Evolutionary conservation across 2,888 invertebrate genomes (phyloP), one percentile per base, ranked within the genome.

Genomic region (Yponomeuta malinellus): DNA sequence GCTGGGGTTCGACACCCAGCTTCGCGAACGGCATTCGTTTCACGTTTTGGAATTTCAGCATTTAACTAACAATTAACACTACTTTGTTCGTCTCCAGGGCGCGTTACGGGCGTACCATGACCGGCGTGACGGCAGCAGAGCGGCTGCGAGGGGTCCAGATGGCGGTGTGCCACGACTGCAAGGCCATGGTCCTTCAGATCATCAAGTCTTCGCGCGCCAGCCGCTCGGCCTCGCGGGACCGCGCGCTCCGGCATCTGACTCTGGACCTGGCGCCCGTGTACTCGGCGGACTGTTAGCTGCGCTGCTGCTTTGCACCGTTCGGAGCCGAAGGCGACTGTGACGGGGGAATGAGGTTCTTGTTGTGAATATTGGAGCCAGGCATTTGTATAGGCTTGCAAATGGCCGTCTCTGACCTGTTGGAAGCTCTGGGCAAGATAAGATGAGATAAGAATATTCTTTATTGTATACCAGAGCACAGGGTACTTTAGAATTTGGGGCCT

Each of bases 121-220:
- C 94, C 31, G 93, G 93, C 73, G 92, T 90, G 73, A 84, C 83
- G 67, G 93, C 93, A 71, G 93, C 88, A 73, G 96, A 96, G 81
- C 93, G 94, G 31, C 89, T 95, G 69, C 94, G 95, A 73, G 95
- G 95, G 76, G 95, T 97, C 73, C 95, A 96, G 81, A 97, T 98
- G 95, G 95, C 96, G 73, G 97, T 98, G 69, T 98, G 98, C 85
- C 96, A 97, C 86, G 98, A 98, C 93, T 98, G 98, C 92, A 97
- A 97, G 85, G 96, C 96, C 73, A 96, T 98, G 96, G 97, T 98
- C 73, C 94, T 97, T 78, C 97, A 98, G 91, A 98, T 98, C 84
- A 98, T 98, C 83, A 96, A 97, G 88, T 97, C 97, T 33, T 96
- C 97, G 75, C 95, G 95, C 84, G 96, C 95, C 72, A 96, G 95